Evolutionary conservation across 2,888 invertebrate genomes (phyloP).

Genomic region (Yponomeuta evonymella): DNA sequence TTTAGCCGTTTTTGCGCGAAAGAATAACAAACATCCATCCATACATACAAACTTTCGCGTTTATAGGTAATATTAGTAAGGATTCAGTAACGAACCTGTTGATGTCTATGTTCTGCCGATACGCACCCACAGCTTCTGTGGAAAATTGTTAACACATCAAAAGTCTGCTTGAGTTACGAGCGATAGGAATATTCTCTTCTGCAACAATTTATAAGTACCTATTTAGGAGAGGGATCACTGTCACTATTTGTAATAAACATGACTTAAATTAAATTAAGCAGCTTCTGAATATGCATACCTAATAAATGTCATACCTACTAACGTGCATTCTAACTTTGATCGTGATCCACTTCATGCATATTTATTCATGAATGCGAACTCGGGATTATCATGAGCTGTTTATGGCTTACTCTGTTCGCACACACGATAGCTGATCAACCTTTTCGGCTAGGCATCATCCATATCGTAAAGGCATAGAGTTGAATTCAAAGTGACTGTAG

Average conservation of each 20-base stretch:
- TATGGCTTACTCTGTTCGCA: background rate
- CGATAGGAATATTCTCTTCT: background rate
- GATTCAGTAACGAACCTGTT: conserved; percentile 49
- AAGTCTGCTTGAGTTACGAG: background rate
- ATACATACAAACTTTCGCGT: too few species aligned
- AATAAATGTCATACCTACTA: background rate
- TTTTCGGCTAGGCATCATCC: too few species aligned
- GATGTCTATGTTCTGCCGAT: conserved; percentile 49
- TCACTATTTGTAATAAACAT: background rate
- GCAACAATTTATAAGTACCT: background rate
- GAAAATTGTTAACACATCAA: conserved; percentile 28
- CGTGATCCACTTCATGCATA: conserved; percentile 7
- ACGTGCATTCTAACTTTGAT: conserved; percentile 6
- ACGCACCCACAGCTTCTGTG: conserved; percentile 48
- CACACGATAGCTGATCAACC: background rate
- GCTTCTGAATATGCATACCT: background rate
- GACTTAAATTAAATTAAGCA: background rate
- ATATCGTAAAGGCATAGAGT: background rate
- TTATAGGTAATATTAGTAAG: too few species aligned
- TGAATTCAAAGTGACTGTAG: too few species aligned
- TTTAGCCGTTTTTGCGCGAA: too few species aligned
- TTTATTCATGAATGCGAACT: conserved; percentile 2
- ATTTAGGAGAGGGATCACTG: too few species aligned
- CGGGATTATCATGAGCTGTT: conserved; percentile 11
- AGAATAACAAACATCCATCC: too few species aligned